Evolutionary conservation across 2,113 vertebrate species (phyloP), one percentile per base, ranked within the genome.

Genomic region (Prionailurus bengalensis): DNA sequence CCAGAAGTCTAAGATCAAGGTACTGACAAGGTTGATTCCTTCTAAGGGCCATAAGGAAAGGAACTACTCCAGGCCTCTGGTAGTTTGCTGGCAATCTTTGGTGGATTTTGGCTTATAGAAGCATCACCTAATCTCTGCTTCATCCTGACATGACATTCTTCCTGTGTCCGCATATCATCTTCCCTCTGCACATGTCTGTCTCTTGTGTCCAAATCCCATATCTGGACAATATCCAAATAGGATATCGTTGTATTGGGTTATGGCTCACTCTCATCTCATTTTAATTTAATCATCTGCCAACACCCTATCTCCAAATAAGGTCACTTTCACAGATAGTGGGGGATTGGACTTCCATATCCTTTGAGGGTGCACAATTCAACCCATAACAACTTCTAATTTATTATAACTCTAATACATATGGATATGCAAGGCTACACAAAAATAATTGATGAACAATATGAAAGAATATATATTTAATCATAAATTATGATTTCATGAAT

Each of bases 401-500:
- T 58, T 61, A 65, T 84, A 70, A 66, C 7, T 55, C 9, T 82
- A 58, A 74, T 66, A 68, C 68, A 63, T 27, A 15, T 33, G 23
- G 4, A 13, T 6, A 89, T 53, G 51, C 1, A 48, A 94, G 19
- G 65, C 16, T 42, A 79, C 14, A 74, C 58, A 89, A 92, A 92
- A 95, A 63, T 84, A 95, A 86, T 55, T 93, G 9, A 70, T 95
- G 58, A 88, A 68, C 10, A 39, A 48, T 33, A 81, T 73, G 68
- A 87, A 96, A 86, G 16, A 51, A 12, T 36, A 61, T 61, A 55
- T 84, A 80, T 68, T 96, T 81, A 91, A 81, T 94, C 61, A 97
- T 89, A 86, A 23, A 70, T 7, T 31, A 78, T 78, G 42, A 78
- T 78, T 78, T 78, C 42, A 48, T 31, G 65, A 94, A 70, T 80